Base-by-base conservation (phyloP, 2,797 vertebrate species). In the Hoplostethus atlanticus region DNA sequence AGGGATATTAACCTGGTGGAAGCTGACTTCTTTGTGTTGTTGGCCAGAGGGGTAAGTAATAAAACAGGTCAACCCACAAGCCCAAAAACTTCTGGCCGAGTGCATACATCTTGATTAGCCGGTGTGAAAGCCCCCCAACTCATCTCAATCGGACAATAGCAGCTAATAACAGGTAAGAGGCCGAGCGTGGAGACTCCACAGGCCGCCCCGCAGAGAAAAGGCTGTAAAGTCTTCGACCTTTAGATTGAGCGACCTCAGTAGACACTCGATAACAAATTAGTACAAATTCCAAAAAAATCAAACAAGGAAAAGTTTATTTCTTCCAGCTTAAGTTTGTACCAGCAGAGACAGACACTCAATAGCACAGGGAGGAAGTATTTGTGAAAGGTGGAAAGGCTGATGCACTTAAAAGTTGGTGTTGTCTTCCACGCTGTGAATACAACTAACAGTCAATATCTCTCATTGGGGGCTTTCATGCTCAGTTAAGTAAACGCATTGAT, bases 401-500 rank as follows among this genome's bases (percentile, higher is more conserved):
- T 78, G 72, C 68, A 48, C 90, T 87, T 93, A 89, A 90, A 86
- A 73, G 86, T 87, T 81, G 68, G 25, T 84, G 83, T 88, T 89
- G 84, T 90, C 86, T 86, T 84, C 87, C 80, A 89, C 93, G 89
- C 72, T 66, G 88, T 89, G 87, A 88, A 93, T 90, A 81, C 87
- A 54, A 81, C 48, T 15, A 76, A 77, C 77, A 84, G 85, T 94
- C 93, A 85, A 93, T 94, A 94, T 76, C 87, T 91, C 83, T 91
- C 90, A 90, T 94, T 89, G 89, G 93, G 91, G 93, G 95, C 89
- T 94, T 92, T 94, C 90, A 94, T 94, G 92, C 94, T 94, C 93
- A 93, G 94, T 96, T 94, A 96, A 95, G 95, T 95, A 95, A 95
- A 95, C 84, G 92, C 92, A 96, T 95, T 93, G 96, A 96, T 94